Evolutionary conservation across 53 echinoderm and acorn worm genomes (phyloP), one percentile per base, ranked within the genome.

Genomic region (Luidia sarsii): DNA sequence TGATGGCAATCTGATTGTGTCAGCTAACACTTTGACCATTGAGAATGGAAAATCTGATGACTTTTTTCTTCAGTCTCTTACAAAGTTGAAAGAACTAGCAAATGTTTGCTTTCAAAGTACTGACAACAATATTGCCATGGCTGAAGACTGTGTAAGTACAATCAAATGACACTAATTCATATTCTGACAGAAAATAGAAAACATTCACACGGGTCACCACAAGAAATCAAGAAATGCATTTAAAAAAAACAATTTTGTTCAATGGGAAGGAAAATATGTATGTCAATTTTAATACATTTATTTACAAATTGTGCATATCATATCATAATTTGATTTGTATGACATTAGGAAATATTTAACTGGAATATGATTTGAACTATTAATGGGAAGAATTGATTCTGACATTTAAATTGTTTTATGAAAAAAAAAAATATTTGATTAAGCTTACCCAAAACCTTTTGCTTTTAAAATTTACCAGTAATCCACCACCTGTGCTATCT

Each of bases 1-100:
- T 6, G 11, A 6, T 7, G 41, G 41, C 1, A 83, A 83, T 57
- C 62, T 83, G 33, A 43, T 71, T 16, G 50, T 71, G 16, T 83
- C 71, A 7, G 32, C 83, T 18, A 3, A 32, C 61, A 38, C 39
- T 19, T 50, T 91, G 53, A 80, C 51, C 15, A 18, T 87, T 30
- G 73, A 87, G 65, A 56, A 55, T 55, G 91, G 91, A 22, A 53
- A 83, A 21, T 61, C 77, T 33, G 57, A 52, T 34, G 39, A 65
- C 2, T 91, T 91, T 35, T 79, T 41, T n/a, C 48, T 91, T 15
- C 49, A 59, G 27, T 62, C 87, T 29, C 50, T 35, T 43, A 38
- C 71, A 0, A 37, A 22, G 35, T 71, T 91, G 20, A 52, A 64
- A 30, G 80, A 87, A 34, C 30, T 64, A 0, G 91, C 80, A 11